Conservation (phyloP, 2,888 invertebrate genomes). For the Platerodrilus igneus region DNA sequence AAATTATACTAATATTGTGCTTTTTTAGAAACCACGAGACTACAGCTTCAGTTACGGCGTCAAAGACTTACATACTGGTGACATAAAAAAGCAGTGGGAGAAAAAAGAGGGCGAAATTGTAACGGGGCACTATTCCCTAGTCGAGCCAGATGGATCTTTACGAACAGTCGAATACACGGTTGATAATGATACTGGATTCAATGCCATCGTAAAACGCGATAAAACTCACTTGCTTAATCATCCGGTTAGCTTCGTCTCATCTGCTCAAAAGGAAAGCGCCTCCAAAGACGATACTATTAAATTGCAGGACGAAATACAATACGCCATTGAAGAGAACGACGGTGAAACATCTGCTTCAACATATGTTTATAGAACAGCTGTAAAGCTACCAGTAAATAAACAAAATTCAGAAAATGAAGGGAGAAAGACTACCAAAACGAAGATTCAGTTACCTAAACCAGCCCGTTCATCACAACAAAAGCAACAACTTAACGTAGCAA, state of each 20-base stretch:
- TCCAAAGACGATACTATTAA: too few species aligned
- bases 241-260: constrained; percentile 24
- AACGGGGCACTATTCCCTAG: constrained; percentile 61
- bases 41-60: constrained; percentile 62
- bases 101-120: constrained; percentile 58
- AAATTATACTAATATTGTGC: too few species aligned
- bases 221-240: constrained; percentile 49
- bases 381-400: too few species aligned
- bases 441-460: too few species aligned
- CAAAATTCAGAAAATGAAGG: too few species aligned
- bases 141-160: constrained; percentile 63
- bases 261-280: constrained; percentile 10
- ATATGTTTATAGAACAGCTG: too few species aligned
- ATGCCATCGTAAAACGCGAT: constrained; percentile 55
- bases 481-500: too few species aligned
- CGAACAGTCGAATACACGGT: constrained; percentile 59
- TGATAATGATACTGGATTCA: constrained; percentile 55
- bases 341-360: too few species aligned
- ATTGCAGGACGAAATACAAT: too few species aligned
- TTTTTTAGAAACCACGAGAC: constrained; percentile 52
- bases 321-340: too few species aligned
- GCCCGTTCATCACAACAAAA: too few species aligned
- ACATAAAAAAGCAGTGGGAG: constrained; percentile 60
- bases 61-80: constrained; percentile 56
- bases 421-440: too few species aligned